Percentiles rank a stretch among this genome's conserved stretches.
These are phyloP conservation scores for Philotrypesis tridentata DNA, from an alignment of 1,140 invertebrate genomes.

Conservation along the genomic window DNA sequence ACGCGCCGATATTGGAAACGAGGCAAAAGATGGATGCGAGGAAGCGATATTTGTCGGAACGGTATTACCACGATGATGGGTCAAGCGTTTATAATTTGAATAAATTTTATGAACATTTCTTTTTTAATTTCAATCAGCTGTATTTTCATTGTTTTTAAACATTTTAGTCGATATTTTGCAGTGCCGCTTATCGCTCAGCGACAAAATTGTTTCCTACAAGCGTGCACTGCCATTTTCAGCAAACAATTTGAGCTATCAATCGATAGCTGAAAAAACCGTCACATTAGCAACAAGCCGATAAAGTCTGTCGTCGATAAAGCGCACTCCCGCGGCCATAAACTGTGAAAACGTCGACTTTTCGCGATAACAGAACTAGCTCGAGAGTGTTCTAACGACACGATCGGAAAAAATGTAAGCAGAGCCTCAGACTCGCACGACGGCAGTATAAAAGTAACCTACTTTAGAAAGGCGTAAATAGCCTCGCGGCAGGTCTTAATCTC, in stretches of 20 bases:
- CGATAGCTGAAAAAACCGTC: neutral
- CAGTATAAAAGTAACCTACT: constrained; percentile 20
- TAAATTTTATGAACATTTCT: neutral
- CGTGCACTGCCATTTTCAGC: neutral
- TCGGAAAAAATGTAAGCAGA: neutral
- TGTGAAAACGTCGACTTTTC: constrained; percentile 23
- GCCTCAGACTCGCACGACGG: too few relatives aligned
- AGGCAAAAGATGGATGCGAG: constrained; percentile 28
- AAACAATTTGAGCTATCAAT: constrained; percentile 11
- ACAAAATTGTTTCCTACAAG: neutral
- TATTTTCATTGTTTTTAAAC: neutral
- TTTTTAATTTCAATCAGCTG: neutral
- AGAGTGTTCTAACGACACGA: neutral
- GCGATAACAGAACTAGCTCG: constrained; percentile 4
- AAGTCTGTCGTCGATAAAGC: neutral
- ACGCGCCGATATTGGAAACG: constrained; percentile 18
- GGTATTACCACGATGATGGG: neutral
- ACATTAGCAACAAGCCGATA: neutral
- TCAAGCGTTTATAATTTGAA: neutral
- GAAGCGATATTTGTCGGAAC: constrained; percentile 11
- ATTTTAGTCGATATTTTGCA: neutral
- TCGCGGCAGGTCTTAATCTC: constrained; percentile 37
- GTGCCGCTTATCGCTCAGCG: neutral
- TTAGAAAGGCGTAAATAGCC: constrained; percentile 36
- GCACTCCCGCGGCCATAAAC: neutral